Evolutionary conservation across 2,113 vertebrate species (phyloP).

Genomic region (Nanorana parkeri): DNA sequence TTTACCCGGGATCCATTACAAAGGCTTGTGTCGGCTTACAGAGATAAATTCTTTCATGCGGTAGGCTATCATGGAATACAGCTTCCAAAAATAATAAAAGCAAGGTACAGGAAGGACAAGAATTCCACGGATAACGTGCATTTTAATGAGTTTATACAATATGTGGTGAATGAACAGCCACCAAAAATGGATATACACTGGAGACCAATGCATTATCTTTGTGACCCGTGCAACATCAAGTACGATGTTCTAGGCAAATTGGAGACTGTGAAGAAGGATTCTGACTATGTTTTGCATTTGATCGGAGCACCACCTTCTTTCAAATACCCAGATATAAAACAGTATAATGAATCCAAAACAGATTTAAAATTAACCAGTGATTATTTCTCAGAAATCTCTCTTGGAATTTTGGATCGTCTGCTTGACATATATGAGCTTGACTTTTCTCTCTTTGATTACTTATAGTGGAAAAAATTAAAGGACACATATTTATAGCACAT

Average conservation of each 20-base stretch:
- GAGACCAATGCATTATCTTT: conserved; percentile 69
- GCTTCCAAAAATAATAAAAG: conserved; percentile 62
- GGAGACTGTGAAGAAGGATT: conserved; percentile 64
- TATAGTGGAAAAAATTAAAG: too few relatives aligned
- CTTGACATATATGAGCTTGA: too few relatives aligned
- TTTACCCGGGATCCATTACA: conserved; percentile 69
- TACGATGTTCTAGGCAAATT: conserved; percentile 66
- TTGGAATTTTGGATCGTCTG: too few relatives aligned
- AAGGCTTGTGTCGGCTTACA: conserved; percentile 69
- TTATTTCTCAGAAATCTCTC: conserved; percentile 48
- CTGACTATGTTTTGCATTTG: conserved; percentile 59
- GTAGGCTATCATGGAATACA: neutral
- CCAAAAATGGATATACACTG: conserved; percentile 63
- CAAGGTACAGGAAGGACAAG: conserved; percentile 59
- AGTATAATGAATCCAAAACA: conserved; percentile 63
- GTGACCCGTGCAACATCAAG: conserved; percentile 67
- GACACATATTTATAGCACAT: too few relatives aligned
- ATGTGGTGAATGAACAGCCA: conserved; percentile 35
- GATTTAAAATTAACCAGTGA: conserved; percentile 58
- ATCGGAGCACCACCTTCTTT: conserved; percentile 61
- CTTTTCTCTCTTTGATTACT: too few relatives aligned
- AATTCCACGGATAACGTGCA: conserved; percentile 58
- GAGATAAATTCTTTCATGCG: conserved; percentile 67
- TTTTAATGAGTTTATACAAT: conserved; percentile 68
- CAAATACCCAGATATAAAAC: conserved; percentile 63